Conservation (phyloP, 2,113 vertebrate species). For the Odobenus rosmarus region DNA sequence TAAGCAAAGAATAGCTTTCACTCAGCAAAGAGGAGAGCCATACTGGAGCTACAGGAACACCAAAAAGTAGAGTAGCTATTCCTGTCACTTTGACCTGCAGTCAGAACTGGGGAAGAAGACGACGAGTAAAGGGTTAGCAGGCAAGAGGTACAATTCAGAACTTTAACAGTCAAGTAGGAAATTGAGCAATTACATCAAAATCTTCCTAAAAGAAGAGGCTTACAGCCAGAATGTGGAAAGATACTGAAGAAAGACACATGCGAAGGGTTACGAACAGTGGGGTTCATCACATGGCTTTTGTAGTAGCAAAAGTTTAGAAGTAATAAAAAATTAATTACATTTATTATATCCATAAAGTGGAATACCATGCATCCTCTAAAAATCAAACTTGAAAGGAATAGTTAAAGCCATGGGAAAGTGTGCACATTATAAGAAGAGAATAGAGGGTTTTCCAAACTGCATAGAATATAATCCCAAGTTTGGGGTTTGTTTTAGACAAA, state of each 20-base stretch:
- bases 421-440: neutral
- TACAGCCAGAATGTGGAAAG: neutral
- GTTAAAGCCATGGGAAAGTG: neutral
- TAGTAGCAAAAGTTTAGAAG: neutral
- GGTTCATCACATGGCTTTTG: neutral
- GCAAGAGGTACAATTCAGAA: neutral
- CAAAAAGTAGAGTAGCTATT: neutral
- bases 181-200: neutral
- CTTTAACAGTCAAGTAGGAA: neutral
- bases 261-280: neutral
- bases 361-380: neutral
- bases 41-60: neutral
- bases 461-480: neutral
- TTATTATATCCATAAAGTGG: neutral
- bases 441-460: neutral
- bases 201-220: neutral
- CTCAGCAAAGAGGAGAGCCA: neutral
- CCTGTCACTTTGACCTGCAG: neutral
- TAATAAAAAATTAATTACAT: neutral
- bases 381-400: neutral
- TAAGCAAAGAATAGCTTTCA: neutral
- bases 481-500: neutral
- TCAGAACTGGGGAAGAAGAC: neutral
- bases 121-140: neutral
- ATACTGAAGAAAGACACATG: neutral